These are phyloP conservation scores for Torymus auratus DNA, from an alignment of 2,888 invertebrate species.

Conservation along the genomic window DNA sequence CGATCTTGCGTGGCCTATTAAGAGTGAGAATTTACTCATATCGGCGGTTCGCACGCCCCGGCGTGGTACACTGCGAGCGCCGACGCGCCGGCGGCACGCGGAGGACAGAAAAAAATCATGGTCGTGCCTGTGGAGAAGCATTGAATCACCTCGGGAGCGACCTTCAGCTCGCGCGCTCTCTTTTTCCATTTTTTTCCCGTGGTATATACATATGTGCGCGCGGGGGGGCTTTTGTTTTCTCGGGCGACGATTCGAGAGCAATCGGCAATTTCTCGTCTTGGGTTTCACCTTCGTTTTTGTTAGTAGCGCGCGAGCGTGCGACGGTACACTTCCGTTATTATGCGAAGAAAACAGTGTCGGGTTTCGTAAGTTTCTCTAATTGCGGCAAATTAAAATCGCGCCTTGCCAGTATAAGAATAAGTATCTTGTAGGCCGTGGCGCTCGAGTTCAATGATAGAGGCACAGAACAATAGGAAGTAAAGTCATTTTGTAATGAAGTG, in stretches of 20 bases:
- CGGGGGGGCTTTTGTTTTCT: conserved; percentile 22
- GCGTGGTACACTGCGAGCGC: no score
- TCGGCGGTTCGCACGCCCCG: background rate
- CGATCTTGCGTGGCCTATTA: background rate
- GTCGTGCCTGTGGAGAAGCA: conserved; percentile 16
- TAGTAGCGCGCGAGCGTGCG: no score
- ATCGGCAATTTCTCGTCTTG: conserved; percentile 17
- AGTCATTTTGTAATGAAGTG: background rate
- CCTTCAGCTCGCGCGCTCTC: conserved; percentile 33
- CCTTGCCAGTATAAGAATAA: background rate
- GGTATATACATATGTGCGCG: no score
- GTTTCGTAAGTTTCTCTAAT: background rate
- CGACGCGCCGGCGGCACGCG: background rate
- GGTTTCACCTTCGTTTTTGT: conserved; percentile 19
- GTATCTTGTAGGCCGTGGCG: background rate
- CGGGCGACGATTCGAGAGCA: conserved; percentile 24
- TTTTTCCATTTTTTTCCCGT: conserved; percentile 19
- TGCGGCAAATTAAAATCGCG: background rate
- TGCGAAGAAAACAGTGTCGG: background rate
- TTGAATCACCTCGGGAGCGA: conserved; percentile 38
- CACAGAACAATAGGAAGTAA: background rate
- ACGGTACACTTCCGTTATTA: conserved; percentile 19
- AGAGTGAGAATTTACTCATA: conserved; percentile 1
- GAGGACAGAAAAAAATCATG: conserved; percentile 40
- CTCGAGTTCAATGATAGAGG: no score